These are phyloP conservation scores for Apodemia hepburni DNA, from an alignment of 2,888 invertebrate genomes.

Conservation along the genomic window DNA sequence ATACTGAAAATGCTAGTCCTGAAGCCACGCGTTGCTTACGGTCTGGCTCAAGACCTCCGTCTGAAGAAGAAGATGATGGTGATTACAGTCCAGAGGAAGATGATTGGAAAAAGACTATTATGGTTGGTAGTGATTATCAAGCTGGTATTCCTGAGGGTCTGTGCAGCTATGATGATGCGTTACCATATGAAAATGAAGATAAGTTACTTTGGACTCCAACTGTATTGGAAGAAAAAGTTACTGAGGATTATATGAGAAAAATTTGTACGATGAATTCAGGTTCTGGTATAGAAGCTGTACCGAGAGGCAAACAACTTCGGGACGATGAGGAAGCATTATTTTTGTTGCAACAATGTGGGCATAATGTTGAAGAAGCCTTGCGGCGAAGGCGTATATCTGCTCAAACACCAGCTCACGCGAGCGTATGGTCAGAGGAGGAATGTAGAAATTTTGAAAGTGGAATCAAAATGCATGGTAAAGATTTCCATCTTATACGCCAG, in stretches of 20 bases:
- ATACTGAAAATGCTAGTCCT: conserved; percentile 58
- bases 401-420: conserved; percentile 85
- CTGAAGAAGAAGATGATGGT: conserved; percentile 91
- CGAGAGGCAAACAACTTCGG: conserved; percentile 87
- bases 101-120: conserved; percentile 96
- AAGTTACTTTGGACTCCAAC: conserved; percentile 96
- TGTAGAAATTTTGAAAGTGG: conserved; percentile 98
- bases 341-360: conserved; percentile 94
- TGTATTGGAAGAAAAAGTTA: conserved; percentile 84
- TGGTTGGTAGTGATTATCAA: conserved; percentile 97
- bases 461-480: conserved; percentile 95
- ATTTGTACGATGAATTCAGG: conserved; percentile 71
- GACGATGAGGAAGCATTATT: conserved; percentile 96
- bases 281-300: conserved; percentile 77
- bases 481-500: conserved; percentile 96
- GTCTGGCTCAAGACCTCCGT: conserved; percentile 86
- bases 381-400: conserved; percentile 88
- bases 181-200: conserved; percentile 97
- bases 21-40: conserved; percentile 70
- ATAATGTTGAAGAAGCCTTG: conserved; percentile 96
- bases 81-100: conserved; percentile 92
- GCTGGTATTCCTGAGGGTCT: conserved; percentile 96
- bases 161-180: conserved; percentile 95
- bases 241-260: conserved; percentile 90
- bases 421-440: conserved; percentile 98